Evolutionary conservation across 2,888 invertebrate species (phyloP).

Genomic region (Myopa testacea): DNA sequence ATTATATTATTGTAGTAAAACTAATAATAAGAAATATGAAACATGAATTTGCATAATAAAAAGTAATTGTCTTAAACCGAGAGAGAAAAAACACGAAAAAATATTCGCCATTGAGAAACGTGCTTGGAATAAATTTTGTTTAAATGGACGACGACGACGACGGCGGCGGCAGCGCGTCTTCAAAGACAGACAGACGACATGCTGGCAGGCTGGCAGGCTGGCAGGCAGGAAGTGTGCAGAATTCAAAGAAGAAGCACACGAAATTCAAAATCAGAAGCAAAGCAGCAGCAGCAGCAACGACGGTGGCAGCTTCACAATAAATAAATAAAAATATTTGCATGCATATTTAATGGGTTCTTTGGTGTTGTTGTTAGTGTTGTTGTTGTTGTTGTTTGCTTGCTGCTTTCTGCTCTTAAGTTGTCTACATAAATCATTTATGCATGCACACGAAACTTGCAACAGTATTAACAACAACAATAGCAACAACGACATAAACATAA

Average conservation of each 20-base stretch:
- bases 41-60: no score
- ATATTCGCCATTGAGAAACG: conserved; percentile 33
- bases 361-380: neutral
- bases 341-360: neutral
- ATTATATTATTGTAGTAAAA: neutral
- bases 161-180: neutral
- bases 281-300: conserved; percentile 11
- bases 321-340: conserved; percentile 11
- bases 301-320: neutral
- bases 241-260: neutral
- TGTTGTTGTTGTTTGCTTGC: no score
- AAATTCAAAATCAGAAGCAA: neutral
- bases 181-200: conserved; percentile 6
- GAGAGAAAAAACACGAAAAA: neutral
- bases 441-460: neutral
- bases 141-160: neutral
- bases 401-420: neutral
- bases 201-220: conserved; percentile 4
- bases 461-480: neutral
- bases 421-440: conserved; percentile 28
- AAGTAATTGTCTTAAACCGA: no score
- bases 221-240: conserved; percentile 17
- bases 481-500: conserved; percentile 1
- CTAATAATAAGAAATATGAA: no score
- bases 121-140: conserved; percentile 20